Conservation (phyloP, 2,888 invertebrate species). For the Nemapogon koenigi region DNA sequence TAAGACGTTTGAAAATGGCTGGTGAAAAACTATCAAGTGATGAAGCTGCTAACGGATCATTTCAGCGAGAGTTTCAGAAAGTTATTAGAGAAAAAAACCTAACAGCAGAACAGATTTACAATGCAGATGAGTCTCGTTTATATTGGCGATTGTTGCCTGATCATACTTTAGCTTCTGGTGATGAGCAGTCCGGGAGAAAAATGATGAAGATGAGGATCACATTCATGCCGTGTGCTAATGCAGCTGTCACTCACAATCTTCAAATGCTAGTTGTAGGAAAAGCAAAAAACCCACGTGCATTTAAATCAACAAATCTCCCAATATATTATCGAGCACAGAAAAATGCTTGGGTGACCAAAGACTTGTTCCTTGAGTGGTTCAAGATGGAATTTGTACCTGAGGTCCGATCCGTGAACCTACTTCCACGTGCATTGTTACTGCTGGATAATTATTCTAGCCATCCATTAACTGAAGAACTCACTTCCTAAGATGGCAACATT, state of each 20-base stretch:
- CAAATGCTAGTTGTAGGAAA: slow-evolving; percentile 3
- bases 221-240: slow-evolving; percentile 8
- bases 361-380: slow-evolving; percentile 6
- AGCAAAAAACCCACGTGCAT: slow-evolving; percentile 7
- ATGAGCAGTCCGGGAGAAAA: slow-evolving; percentile 14
- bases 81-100: slow-evolving; percentile 14
- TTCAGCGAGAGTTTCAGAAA: slow-evolving; percentile 10
- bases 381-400: slow-evolving; percentile 3
- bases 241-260: slow-evolving; percentile 5
- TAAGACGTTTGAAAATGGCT: slow-evolving; percentile 14
- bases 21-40: slow-evolving; percentile 19
- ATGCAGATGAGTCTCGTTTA: slow-evolving; percentile 17
- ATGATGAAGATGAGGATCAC: slow-evolving; percentile 12
- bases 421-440: slow-evolving; percentile 11
- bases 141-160: slow-evolving; percentile 15
- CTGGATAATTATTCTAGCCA: slow-evolving; percentile 13
- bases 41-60: slow-evolving; percentile 15
- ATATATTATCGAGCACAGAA: slow-evolving; percentile 7
- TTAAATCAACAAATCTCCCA: slow-evolving; percentile 7
- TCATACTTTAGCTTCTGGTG: slow-evolving; percentile 11
- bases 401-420: slow-evolving; percentile 8
- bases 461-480: slow-evolving; percentile 17
- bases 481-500: slow-evolving; percentile 17
- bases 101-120: slow-evolving; percentile 16
- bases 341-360: slow-evolving; percentile 8